Conservation (phyloP, 2,113 vertebrate genomes). For the Sapajus apella region DNA sequence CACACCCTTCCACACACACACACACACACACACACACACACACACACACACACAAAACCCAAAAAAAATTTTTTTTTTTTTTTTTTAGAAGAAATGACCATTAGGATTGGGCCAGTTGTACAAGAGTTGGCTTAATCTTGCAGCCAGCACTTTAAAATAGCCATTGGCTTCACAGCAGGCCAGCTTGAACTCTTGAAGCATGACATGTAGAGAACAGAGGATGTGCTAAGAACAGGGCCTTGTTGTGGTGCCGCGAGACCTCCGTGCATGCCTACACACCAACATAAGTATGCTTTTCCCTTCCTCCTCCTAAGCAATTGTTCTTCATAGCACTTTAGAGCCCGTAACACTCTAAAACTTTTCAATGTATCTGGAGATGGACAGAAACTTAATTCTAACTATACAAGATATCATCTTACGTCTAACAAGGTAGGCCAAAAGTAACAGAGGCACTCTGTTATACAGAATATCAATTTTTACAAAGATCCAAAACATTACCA, state of each 20-base stretch:
- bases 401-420: slow-evolving; percentile 44
- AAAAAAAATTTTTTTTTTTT: neutral
- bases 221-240: neutral
- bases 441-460: slow-evolving; percentile 62
- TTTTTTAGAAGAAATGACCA: slow-evolving; percentile 58
- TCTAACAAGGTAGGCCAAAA: slow-evolving; percentile 56
- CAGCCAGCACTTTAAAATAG: slow-evolving; percentile 34
- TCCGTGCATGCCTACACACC: neutral
- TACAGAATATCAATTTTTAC: slow-evolving; percentile 53
- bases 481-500: slow-evolving; percentile 55
- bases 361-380: neutral
- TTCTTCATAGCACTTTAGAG: neutral
- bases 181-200: neutral
- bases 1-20: slow-evolving; percentile 37
- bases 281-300: neutral
- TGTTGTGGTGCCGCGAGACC: neutral
- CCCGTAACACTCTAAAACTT: neutral
- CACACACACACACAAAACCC: neutral
- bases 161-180: neutral
- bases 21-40: neutral
- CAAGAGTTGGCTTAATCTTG: slow-evolving; percentile 52
- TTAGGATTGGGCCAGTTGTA: slow-evolving; percentile 47
- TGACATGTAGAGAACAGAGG: neutral
- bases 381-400: slow-evolving; percentile 38
- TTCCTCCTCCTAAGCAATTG: neutral